Conservation (phyloP, 2,113 vertebrate species). For the Trachemys scripta region DNA sequence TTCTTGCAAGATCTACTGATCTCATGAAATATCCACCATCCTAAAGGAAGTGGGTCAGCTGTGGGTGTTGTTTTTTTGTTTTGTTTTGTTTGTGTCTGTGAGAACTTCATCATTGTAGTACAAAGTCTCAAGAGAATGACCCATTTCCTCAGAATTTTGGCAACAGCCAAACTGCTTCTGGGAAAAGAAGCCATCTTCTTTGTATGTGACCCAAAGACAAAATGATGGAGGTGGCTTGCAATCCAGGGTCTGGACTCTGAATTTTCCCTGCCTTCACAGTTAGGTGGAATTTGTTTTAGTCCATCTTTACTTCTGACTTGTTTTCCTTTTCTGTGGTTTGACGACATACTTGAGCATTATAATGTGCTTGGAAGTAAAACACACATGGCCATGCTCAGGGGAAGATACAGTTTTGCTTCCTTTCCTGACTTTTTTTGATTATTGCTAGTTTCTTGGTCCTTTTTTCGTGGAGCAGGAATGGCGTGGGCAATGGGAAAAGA, state of each 20-base stretch:
- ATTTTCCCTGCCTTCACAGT: neutral
- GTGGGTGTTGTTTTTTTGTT: neutral
- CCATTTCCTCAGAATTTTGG: conserved; percentile 28
- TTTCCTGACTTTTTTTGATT: neutral
- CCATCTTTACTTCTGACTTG: neutral
- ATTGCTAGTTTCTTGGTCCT: neutral
- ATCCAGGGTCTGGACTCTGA: conserved; percentile 20
- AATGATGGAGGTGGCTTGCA: conserved; percentile 28
- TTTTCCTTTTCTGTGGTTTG: neutral
- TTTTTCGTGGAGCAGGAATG: neutral
- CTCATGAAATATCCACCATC: neutral
- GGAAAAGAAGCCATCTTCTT: neutral
- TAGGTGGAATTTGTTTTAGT: conserved; percentile 15
- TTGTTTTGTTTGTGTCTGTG: neutral
- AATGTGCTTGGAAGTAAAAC: neutral
- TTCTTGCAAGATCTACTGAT: neutral
- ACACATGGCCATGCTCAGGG: neutral
- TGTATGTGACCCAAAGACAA: neutral
- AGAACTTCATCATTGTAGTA: neutral
- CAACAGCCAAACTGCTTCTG: neutral
- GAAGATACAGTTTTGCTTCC: neutral
- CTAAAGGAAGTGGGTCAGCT: conserved; percentile 18
- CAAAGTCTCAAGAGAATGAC: neutral
- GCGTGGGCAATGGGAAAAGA: neutral
- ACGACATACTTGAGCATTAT: neutral